Evolutionary conservation across 2,797 vertebrate genomes (phyloP).

Genomic region (Bradypodion pumilum): DNA sequence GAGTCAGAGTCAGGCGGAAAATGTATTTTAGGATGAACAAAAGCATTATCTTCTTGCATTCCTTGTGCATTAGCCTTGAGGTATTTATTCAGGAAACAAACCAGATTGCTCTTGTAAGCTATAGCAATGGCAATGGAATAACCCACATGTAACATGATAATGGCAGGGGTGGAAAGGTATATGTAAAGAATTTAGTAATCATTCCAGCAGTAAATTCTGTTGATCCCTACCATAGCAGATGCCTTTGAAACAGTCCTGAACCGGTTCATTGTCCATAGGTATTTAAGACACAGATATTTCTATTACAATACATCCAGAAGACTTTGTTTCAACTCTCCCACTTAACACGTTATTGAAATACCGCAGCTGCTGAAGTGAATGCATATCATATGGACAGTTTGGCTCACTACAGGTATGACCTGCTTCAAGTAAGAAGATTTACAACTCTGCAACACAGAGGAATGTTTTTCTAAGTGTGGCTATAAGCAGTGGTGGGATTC

Average conservation of each 20-base stretch:
- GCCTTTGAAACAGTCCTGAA: neutral
- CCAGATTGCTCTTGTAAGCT: neutral
- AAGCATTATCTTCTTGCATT: slow-evolving; percentile 7
- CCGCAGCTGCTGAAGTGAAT: neutral
- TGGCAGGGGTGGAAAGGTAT: neutral
- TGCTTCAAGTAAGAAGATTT: neutral
- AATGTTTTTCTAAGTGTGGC: neutral
- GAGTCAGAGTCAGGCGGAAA: neutral
- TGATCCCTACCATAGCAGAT: neutral
- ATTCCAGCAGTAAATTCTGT: neutral
- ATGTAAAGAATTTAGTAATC: slow-evolving; percentile 11
- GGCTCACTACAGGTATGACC: neutral
- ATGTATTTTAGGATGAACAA: neutral
- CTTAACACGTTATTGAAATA: neutral
- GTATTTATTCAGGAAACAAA: slow-evolving; percentile 14
- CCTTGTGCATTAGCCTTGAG: slow-evolving; percentile 7
- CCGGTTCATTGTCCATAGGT: neutral
- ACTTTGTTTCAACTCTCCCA: neutral
- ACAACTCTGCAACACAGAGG: neutral
- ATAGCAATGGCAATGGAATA: neutral
- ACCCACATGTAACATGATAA: slow-evolving; percentile 19
- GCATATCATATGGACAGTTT: neutral
- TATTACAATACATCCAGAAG: slow-evolving; percentile 7
- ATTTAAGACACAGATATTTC: neutral
- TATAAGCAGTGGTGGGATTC: no score